Evolutionary conservation across 1,140 invertebrate species (phyloP).

Genomic region (Dendrolimus punctatus): DNA sequence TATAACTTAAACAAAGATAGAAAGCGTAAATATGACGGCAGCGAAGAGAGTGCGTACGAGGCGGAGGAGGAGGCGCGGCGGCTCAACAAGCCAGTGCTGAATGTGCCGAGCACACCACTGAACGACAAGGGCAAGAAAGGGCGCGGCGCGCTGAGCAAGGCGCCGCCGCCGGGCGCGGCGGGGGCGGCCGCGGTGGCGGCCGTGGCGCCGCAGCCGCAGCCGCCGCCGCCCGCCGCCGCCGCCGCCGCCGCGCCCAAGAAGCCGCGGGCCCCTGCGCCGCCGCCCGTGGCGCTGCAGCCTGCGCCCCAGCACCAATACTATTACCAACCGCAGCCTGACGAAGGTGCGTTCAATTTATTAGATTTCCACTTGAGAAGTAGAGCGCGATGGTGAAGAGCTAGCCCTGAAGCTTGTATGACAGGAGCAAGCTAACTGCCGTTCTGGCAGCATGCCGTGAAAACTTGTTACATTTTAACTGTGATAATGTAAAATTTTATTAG

Average conservation of each 20-base stretch:
- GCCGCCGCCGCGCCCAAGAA: slow-evolving; percentile 67
- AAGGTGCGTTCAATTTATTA: slow-evolving; percentile 73
- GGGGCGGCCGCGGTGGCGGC: slow-evolving; percentile 53
- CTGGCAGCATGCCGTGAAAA: slow-evolving; percentile 55
- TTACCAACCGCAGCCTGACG: slow-evolving; percentile 71
- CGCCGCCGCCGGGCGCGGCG: slow-evolving; percentile 25
- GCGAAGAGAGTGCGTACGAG: slow-evolving; percentile 75
- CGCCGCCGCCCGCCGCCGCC: slow-evolving; percentile 56
- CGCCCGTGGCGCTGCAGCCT: slow-evolving; percentile 55
- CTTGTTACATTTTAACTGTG: slow-evolving; percentile 72
- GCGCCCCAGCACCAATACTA: slow-evolving; percentile 69
- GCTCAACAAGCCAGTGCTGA: slow-evolving; percentile 66
- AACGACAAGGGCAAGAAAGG: slow-evolving; percentile 59
- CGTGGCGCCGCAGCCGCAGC: slow-evolving; percentile 67
- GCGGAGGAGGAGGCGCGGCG: slow-evolving; percentile 74
- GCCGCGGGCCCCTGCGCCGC: slow-evolving; percentile 61
- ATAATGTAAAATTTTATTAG: slow-evolving; percentile 69
- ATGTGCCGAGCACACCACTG: slow-evolving; percentile 72
- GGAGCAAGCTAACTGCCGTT: slow-evolving; percentile 66
- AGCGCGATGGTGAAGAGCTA: slow-evolving; percentile 72
- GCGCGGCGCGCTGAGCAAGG: slow-evolving; percentile 36
- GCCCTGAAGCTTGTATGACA: slow-evolving; percentile 73
- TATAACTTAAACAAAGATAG: slow-evolving; percentile 82
- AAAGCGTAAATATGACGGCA: slow-evolving; percentile 79
- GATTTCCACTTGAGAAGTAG: slow-evolving; percentile 72